Percentiles rank a stretch among this genome's conserved stretches.
Evolutionary conservation across 1,140 invertebrate species (phyloP).

Genomic region (Tetramorium alpestre): DNA sequence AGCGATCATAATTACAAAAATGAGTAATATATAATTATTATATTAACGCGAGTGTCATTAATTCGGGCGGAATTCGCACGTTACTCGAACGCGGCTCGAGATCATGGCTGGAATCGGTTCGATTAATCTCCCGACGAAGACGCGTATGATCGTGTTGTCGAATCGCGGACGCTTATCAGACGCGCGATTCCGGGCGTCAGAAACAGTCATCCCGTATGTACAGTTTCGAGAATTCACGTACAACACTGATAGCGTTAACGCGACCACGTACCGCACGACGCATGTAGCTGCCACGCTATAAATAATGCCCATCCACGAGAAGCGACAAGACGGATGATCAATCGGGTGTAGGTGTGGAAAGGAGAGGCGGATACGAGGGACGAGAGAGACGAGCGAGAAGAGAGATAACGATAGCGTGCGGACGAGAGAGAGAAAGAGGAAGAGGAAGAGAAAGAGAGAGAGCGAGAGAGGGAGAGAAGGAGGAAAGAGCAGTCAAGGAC

Average conservation of each 20-base stretch:
- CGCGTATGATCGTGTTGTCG: neutral
- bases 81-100: neutral
- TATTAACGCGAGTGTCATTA: conserved; percentile 7
- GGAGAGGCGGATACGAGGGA: neutral
- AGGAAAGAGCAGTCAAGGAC: conserved; percentile 67
- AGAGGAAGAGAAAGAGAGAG: neutral
- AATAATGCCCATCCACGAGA: conserved; percentile 72
- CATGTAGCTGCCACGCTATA: conserved; percentile 65
- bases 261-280: conserved; percentile 20
- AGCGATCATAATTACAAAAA: conserved; percentile 33
- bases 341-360: conserved; percentile 69
- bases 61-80: neutral
- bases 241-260: conserved; percentile 2
- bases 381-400: neutral
- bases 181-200: conserved; percentile 16
- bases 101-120: neutral
- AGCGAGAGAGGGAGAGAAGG: too few relatives aligned
- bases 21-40: conserved; percentile 7
- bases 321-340: conserved; percentile 71
- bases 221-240: neutral
- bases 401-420: neutral
- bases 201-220: neutral
- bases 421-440: neutral
- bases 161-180: conserved; percentile 20
- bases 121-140: conserved; percentile 10